phyloP scores from a whole-genome alignment of 2,113 vertebrate genomes.

The Dipodomys ordii region DNA sequence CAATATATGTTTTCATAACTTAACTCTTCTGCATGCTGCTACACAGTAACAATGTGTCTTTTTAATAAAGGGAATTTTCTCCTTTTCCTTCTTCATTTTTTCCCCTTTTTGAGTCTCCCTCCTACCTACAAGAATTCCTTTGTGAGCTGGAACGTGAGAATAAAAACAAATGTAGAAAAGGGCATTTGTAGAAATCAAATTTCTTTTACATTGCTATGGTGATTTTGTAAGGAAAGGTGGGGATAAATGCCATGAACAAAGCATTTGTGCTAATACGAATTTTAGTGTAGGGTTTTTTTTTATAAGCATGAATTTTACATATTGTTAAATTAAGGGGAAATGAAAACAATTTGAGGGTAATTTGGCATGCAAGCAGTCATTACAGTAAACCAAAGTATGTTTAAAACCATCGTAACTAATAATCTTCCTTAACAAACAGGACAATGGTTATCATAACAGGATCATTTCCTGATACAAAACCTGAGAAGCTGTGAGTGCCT shows the following conservation, averaged over 20 bases:
- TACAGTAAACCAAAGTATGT: conserved; percentile 3
- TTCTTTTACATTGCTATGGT: neutral
- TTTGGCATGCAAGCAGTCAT: conserved; percentile 25
- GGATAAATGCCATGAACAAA: neutral
- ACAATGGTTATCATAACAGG: neutral
- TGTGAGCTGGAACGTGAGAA: neutral
- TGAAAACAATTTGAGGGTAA: neutral
- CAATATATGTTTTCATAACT: neutral
- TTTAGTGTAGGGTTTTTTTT: conserved; percentile 33
- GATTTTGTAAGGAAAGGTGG: neutral
- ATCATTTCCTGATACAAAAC: neutral
- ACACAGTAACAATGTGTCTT: neutral
- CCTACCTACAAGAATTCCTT: neutral
- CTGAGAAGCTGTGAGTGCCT: neutral
- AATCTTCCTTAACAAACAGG: neutral
- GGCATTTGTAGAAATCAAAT: neutral
- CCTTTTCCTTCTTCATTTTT: neutral
- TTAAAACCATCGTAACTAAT: neutral
- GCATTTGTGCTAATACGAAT: neutral
- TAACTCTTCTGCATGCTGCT: neutral
- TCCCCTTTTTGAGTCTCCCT: neutral
- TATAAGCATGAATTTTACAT: neutral
- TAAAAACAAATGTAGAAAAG: conserved; percentile 32
- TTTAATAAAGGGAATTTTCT: neutral
- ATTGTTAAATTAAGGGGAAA: conserved; percentile 15